These are phyloP conservation scores for Himalopsyche phryganea DNA, from an alignment of 1,140 invertebrate species.

Conservation along the genomic window DNA sequence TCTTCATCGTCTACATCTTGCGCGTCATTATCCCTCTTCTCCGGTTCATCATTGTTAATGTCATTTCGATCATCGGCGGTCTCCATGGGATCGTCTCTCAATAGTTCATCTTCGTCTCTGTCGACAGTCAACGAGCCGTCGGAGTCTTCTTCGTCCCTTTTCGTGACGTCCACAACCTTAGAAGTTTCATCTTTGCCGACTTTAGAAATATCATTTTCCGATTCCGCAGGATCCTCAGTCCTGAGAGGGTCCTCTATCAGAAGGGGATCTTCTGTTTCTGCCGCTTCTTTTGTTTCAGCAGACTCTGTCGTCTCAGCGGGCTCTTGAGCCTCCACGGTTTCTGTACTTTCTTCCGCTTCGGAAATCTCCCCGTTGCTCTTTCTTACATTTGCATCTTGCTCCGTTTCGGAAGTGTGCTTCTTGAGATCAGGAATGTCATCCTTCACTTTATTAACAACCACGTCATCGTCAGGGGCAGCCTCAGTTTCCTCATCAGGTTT, in stretches of 20 bases:
- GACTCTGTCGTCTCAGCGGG: not conserved
- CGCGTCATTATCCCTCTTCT: not conserved
- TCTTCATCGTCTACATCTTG: not conserved
- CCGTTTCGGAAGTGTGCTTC: not conserved
- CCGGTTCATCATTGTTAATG: not conserved
- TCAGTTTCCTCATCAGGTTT: not conserved
- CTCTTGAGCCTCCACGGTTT: not conserved
- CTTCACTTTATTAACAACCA: constrained; percentile 5
- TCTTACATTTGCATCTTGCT: not conserved
- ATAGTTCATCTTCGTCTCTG: not conserved
- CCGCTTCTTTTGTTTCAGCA: too few relatives aligned
- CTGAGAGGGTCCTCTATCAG: too few relatives aligned
- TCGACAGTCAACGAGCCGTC: not conserved
- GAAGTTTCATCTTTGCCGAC: not conserved
- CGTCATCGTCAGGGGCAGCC: constrained; percentile 5
- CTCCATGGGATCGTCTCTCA: not conserved
- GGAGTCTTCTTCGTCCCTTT: not conserved
- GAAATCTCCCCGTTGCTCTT: too few relatives aligned
- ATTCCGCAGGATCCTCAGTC: not conserved
- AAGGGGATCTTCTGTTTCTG: too few relatives aligned
- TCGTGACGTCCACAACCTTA: constrained; percentile 4
- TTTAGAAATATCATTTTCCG: constrained; percentile 2
- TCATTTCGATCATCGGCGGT: not conserved
- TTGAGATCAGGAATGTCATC: too few relatives aligned
- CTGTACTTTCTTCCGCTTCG: not conserved